Base-by-base conservation (phyloP, 1,140 invertebrate genomes). In the Harpegnathos saltator region DNA sequence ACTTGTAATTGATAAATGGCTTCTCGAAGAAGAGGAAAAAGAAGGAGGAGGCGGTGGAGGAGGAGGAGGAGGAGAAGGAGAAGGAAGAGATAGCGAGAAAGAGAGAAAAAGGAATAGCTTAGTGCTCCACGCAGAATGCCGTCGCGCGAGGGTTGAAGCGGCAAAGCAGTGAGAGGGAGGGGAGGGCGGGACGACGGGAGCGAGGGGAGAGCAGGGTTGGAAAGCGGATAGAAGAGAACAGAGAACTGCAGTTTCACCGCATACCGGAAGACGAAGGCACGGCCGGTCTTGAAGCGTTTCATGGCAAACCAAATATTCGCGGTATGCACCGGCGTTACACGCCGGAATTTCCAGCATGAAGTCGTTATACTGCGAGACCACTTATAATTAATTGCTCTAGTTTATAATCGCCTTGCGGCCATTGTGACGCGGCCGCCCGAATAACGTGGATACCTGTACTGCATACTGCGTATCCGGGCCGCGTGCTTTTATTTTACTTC, bases 331-430 rank as follows among this genome's bases (percentile, higher is more conserved):
- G 65, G 71, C 86, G 81, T 86, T 86, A 73, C 85, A 85, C 83
- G 58, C 68, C 81, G 89, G 89, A 91, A 91, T 91, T 90, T 88
- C 83, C 80, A 86, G 68, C 85, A 88, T 90, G 83, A 85, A 90
- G 85, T 91, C 89, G 85, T 90, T 90, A 87, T 87, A 85, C 89
- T 84, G 81, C 77, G 81, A 85, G 80, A 88, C 86, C 85, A 89
- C 89, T 89, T 90, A 90, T 89, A 91, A 91, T 91, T 92, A 91
- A 92, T 91, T 91, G 91, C 88, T 85, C 86, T 90, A 92, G 91
- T 91, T 92, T 90, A 91, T 92, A 92, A 92, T 90, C 89, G 85
- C 84, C 88, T 91, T 91, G 88, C 62, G 82, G 88, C 83, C 82
- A 90, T 90, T 90, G 89, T 88, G 86, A 89, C 85, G 86, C 73